These are phyloP conservation scores for Aythya baeri DNA, from an alignment of 2,113 vertebrate genomes.

Conservation along the genomic window DNA sequence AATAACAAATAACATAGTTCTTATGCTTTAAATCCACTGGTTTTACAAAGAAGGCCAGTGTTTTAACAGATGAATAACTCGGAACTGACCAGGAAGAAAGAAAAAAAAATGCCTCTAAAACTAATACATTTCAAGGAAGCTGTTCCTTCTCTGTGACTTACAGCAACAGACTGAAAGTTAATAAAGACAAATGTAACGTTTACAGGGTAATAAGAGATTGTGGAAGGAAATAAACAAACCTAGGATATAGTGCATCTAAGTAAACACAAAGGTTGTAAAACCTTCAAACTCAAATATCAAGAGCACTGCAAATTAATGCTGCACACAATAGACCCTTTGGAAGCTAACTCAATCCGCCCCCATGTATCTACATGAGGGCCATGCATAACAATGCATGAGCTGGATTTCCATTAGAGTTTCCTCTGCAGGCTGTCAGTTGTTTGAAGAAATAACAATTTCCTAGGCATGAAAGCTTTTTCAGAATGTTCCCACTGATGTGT, in stretches of 20 bases:
- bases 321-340: slow-evolving; percentile 90
- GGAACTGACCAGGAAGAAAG: slow-evolving; percentile 1
- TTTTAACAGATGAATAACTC: neutral
- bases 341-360: slow-evolving; percentile 93
- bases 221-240: slow-evolving; percentile 88
- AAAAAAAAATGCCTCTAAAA: neutral
- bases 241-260: slow-evolving; percentile 89
- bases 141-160: slow-evolving; percentile 64
- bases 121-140: slow-evolving; percentile 34
- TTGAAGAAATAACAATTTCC: slow-evolving; percentile 97
- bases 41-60: neutral
- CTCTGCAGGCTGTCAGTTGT: slow-evolving; percentile 91
- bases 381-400: slow-evolving; percentile 91
- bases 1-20: neutral
- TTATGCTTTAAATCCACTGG: neutral
- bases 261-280: slow-evolving; percentile 91
- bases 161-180: slow-evolving; percentile 70
- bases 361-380: slow-evolving; percentile 89
- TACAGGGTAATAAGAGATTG: slow-evolving; percentile 80
- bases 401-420: slow-evolving; percentile 93
- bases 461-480: slow-evolving; percentile 89
- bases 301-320: slow-evolving; percentile 88
- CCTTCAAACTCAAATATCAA: slow-evolving; percentile 89
- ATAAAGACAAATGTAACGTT: slow-evolving; percentile 82
- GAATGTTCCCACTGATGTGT: slow-evolving; percentile 84